These are phyloP conservation scores for Etheostoma nigrum DNA, from an alignment of 2,797 vertebrate species.

Conservation along the genomic window DNA sequence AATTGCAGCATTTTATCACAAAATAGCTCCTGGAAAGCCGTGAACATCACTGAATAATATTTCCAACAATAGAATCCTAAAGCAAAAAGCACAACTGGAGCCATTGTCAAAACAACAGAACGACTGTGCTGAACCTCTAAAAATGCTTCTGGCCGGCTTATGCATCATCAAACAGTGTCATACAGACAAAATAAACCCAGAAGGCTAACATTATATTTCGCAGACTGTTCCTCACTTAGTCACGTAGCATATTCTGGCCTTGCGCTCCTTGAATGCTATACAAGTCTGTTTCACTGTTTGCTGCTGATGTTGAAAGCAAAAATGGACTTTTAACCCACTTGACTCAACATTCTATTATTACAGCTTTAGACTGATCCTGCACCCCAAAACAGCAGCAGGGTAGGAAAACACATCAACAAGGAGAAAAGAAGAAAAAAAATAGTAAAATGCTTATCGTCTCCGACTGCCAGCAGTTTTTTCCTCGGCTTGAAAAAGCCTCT, in stretches of 20 bases:
- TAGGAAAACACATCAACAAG: slow-evolving; percentile 33
- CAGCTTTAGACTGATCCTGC: slow-evolving; percentile 32
- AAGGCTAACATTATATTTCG: slow-evolving; percentile 34
- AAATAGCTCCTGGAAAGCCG: slow-evolving; percentile 25
- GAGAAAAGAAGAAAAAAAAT: slow-evolving; percentile 7
- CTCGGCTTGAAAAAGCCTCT: slow-evolving; percentile 38
- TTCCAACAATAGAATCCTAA: slow-evolving; percentile 1
- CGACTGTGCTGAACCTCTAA: slow-evolving; percentile 21
- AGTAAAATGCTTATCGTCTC: slow-evolving; percentile 47
- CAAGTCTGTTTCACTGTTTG: slow-evolving; percentile 25
- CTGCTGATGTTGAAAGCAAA: slow-evolving; percentile 25
- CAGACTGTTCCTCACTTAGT: slow-evolving; percentile 42
- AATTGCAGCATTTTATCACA: slow-evolving; percentile 6
- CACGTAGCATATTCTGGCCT: slow-evolving; percentile 21
- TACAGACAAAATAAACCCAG: slow-evolving; percentile 41
- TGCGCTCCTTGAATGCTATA: slow-evolving; percentile 18
- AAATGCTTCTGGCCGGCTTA: slow-evolving; percentile 36
- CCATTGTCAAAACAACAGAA: slow-evolving; percentile 14
- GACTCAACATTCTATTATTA: slow-evolving; percentile 50
- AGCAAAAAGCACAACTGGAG: slow-evolving; percentile 23
- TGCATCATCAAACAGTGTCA: slow-evolving; percentile 44
- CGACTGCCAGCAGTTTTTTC: slow-evolving; percentile 30
- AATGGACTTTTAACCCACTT: slow-evolving; percentile 49
- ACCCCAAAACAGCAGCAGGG: slow-evolving; percentile 30
- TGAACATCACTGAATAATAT: slow-evolving; percentile 10